Evolutionary conservation across 2,797 vertebrate genomes (phyloP), one percentile per base, ranked within the genome.

Genomic region (Chaunax sp.): DNA sequence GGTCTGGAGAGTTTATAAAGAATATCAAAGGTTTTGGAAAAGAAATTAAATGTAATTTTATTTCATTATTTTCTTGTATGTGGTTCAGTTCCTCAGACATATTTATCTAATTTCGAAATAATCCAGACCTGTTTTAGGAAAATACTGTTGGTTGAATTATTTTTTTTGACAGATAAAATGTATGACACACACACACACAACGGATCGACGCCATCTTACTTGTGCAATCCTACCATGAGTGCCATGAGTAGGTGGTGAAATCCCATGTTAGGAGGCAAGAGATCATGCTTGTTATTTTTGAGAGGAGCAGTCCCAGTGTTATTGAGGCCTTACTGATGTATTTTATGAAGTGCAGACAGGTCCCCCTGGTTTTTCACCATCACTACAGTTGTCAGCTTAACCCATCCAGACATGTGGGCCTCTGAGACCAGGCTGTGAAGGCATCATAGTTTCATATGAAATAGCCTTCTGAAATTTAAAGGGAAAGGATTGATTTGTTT

Each of bases 331-430:
- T 25, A 62, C 77, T 84, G 69, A 64, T 81, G 82, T 79, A 60
- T 89, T 87, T 87, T 87, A 85, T 82, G 81, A 78, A 68, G 84
- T 86, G 79, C 72, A 85, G 85, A 91, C 82, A 88, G 82, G 75
- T 80, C 75, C 75, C 80, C 65, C 72, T 76, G 74, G 82, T 87
- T 90, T 88, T 88, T 80, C 81, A 68, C 66, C 65, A 59, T 54
- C 52, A 64, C 78, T 61, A 66, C 52, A 78, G 64, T 78, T 72
- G 43, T 80, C 80, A 84, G 73, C 67, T 76, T 58, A 74, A 53
- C 54, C 51, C 68, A 67, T 73, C 23, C 57, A 62, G 55, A 60
- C 57, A 65, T 20, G 20, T 18, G 73, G 67, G 57, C 74, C 59
- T 78, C 72, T 66, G 53, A 64, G 60, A 38, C n/a, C 1, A 30